A percentile compares a stretch with the other conserved stretches of the same genome.
Conservation (phyloP, 1,140 invertebrate genomes). For the Mactra quadrangularis region DNA sequence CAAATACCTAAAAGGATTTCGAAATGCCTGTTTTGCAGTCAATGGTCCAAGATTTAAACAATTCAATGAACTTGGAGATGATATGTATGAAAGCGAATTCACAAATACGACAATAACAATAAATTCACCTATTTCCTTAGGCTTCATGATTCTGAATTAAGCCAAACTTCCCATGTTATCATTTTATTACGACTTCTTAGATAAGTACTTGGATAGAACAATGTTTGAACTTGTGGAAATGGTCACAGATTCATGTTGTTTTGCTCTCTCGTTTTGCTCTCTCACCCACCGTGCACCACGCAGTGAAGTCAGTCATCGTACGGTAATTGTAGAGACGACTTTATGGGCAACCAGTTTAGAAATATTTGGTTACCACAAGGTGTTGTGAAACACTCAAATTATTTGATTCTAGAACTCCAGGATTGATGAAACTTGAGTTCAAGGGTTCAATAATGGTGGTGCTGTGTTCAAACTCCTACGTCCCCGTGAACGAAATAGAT, state of each 20-base stretch:
- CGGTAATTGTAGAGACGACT: slow-evolving; percentile 7
- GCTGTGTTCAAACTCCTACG: slow-evolving; percentile 11
- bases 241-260: slow-evolving; percentile 1
- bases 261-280: slow-evolving; percentile 13
- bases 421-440: slow-evolving; percentile 24
- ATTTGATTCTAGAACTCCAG: background rate
- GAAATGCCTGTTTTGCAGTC: background rate
- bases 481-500: background rate
- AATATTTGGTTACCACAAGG: background rate
- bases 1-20: slow-evolving; percentile 21
- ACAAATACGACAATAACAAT: slow-evolving; percentile 2
- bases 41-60: slow-evolving; percentile 10
- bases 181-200: slow-evolving; percentile 30
- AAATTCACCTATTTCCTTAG: slow-evolving; percentile 2
- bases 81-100: slow-evolving; percentile 15
- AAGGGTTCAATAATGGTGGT: background rate
- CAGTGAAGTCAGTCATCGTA: background rate
- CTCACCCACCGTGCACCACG: background rate
- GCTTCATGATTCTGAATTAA: background rate
- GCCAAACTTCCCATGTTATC: slow-evolving; percentile 10
- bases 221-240: slow-evolving; percentile 14
- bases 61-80: background rate
- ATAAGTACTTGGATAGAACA: background rate
- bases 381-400: background rate
- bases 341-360: background rate